A percentile compares a stretch with the other conserved stretches of the same genome.
phyloP scores from a whole-genome alignment of 2,888 invertebrate genomes.

The Hydraecia micacea region DNA sequence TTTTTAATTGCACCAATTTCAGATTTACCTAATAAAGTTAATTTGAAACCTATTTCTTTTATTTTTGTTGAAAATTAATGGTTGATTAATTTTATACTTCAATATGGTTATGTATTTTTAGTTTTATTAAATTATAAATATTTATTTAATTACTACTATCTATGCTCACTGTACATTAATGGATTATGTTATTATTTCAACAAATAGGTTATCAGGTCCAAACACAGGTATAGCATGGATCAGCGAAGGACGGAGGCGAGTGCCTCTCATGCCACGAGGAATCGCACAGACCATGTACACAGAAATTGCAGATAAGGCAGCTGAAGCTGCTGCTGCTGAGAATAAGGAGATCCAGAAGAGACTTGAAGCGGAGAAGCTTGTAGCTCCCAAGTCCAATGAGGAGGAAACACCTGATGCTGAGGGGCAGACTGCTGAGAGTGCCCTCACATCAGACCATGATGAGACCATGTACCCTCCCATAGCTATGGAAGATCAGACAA shows the following conservation, averaged over 20 bases:
- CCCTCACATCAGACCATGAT: constrained; percentile 73
- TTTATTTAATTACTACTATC: not conserved
- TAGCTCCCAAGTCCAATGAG: constrained; percentile 80
- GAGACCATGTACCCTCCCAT: constrained; percentile 82
- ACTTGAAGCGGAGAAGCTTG: constrained; percentile 81
- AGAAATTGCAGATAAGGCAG: constrained; percentile 95
- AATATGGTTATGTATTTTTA: not conserved
- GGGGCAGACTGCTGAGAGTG: constrained; percentile 79
- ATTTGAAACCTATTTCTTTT: not conserved
- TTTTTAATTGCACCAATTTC: not conserved
- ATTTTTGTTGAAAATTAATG: not conserved
- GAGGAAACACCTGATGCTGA: constrained; percentile 80
- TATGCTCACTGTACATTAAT: constrained; percentile 18
- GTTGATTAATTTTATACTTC: not conserved
- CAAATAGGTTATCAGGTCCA: constrained; percentile 91
- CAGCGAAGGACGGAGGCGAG: constrained; percentile 95
- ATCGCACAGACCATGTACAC: constrained; percentile 96
- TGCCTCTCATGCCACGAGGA: constrained; percentile 95
- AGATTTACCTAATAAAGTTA: not conserved
- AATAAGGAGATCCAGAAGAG: constrained; percentile 83
- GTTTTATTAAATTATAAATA: not conserved
- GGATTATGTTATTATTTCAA: constrained; percentile 24
- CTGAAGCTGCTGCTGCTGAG: constrained; percentile 84
- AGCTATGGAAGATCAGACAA: constrained; percentile 86
- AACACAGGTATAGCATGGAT: constrained; percentile 95